Base-by-base conservation (phyloP, 1,140 invertebrate genomes). In the Acyrthosiphon pisum region DNA sequence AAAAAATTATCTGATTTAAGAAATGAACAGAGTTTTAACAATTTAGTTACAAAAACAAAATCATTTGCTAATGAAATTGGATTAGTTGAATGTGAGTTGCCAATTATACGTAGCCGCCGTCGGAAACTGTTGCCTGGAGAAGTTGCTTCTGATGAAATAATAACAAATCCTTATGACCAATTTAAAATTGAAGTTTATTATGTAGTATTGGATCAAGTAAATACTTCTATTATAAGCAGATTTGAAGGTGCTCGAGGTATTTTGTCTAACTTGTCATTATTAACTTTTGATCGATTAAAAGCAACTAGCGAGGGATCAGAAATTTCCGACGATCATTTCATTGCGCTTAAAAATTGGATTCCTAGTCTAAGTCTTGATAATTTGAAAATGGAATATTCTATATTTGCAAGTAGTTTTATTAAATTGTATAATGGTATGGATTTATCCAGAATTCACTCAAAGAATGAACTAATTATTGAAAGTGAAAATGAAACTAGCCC, bases 151-250 rank as follows among this genome's bases (percentile, higher is more conserved):
- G 37, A 83, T 83, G 81, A 83, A 83, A 7, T 83, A 41, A 83
- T 83, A 14, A 83, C 37, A 83, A 83, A 41, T 83, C 37, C 81
- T 37, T 41, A 83, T 83, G 81, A 83, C 18, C 37, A 37, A 83
- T 83, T 83, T 83, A 83, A 83, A 41, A 83, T 83, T 83, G 81
- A 83, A 83, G 35, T 83, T 37, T 83, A 6, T 41, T 83, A 83
- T 41, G 81, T 83, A 41, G 6, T 83, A 23, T 83, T 41, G 81
- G 81, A 87, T 87, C 23, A 87, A 87, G 26, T 87, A 87, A 87
- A 46, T 30, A 48, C 30, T 44, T 48, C 26, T 46, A 87, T 87
- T 46, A n/a, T 46, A n/a, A 46, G 23, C 3, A 87, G 84, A 87
- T 87, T 46, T 87, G 7, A 48, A n/a, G 30, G 26, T 26, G 41